Evolutionary conservation across 1,140 invertebrate species (phyloP).

Genomic region (Contarinia nasturtii): DNA sequence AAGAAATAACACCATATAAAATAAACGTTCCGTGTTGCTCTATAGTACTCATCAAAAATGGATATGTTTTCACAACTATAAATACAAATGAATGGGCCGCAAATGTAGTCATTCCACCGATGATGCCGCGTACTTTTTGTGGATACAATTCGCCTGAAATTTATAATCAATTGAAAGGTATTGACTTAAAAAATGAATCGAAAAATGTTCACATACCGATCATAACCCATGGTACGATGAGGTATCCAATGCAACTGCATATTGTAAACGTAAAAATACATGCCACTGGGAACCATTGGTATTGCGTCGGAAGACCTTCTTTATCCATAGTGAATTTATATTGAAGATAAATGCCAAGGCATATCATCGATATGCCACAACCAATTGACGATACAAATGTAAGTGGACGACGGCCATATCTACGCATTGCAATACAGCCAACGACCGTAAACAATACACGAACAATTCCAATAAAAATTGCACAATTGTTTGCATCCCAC

Average conservation of each 20-base stretch:
- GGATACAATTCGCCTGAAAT: conserved; percentile 2
- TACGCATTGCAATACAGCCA: conserved; percentile 37
- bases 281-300: conserved; percentile 39
- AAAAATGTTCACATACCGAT: too few relatives aligned
- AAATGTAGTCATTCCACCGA: conserved; percentile 45
- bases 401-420: conserved; percentile 40
- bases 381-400: conserved; percentile 49
- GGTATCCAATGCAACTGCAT: conserved; percentile 41
- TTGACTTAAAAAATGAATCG: conserved; percentile 32
- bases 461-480: conserved; percentile 46
- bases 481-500: conserved; percentile 37
- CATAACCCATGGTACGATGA: conserved; percentile 54
- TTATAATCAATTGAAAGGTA: conserved; percentile 10
- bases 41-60: conserved; percentile 27
- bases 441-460: conserved; percentile 37
- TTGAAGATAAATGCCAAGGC: conserved; percentile 37
- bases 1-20: conserved; percentile 39
- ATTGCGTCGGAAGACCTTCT: conserved; percentile 17
- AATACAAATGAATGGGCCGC: conserved; percentile 41
- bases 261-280: conserved; percentile 41
- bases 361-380: conserved; percentile 41
- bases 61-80: conserved; percentile 46
- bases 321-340: conserved; percentile 26
- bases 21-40: conserved; percentile 38
- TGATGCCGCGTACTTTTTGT: conserved; percentile 36